Evolutionary conservation across 2,888 invertebrate species (phyloP).

Genomic region (Phania funesta): DNA sequence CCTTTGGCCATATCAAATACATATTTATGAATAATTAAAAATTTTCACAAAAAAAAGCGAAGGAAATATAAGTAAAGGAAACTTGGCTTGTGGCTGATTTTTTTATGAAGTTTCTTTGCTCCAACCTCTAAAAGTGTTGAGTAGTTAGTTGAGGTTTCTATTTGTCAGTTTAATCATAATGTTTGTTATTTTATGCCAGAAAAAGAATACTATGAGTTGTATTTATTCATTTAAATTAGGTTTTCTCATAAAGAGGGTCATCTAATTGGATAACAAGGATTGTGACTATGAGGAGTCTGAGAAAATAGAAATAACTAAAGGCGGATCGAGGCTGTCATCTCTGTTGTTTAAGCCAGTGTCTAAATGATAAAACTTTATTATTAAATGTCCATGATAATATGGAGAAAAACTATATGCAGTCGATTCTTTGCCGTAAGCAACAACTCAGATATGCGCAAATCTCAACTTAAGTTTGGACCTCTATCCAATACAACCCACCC

Average conservation of each 20-base stretch:
- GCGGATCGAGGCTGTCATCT: too few species aligned
- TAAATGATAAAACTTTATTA: too few species aligned
- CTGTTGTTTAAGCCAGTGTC: too few species aligned
- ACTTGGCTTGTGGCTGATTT: conserved; percentile 26
- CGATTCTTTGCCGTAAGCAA: too few species aligned
- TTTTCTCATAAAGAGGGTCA: conserved; percentile 12
- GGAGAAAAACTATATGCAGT: too few species aligned
- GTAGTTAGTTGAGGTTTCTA: conserved; percentile 53
- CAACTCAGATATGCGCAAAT: too few species aligned
- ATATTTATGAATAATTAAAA: conserved; percentile 67
- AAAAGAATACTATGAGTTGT: conserved; percentile 19
- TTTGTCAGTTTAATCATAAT: conserved; percentile 54
- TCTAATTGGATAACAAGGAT: neutral
- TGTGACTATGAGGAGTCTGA: too few species aligned
- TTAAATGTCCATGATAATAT: too few species aligned
- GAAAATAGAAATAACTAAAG: too few species aligned
- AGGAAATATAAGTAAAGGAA: conserved; percentile 4
- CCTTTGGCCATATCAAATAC: conserved; percentile 67
- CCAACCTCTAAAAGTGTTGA: conserved; percentile 51
- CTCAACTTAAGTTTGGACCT: too few species aligned
- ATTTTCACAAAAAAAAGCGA: neutral
- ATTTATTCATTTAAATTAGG: conserved; percentile 51
- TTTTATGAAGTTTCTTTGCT: conserved; percentile 16
- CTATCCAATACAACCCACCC: too few species aligned
- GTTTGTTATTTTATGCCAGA: conserved; percentile 49